Percentiles rank a stretch among this genome's conserved stretches.
These are phyloP conservation scores for Drosophila kanapiae DNA, from an alignment of 1,140 invertebrate species.

Conservation along the genomic window DNA sequence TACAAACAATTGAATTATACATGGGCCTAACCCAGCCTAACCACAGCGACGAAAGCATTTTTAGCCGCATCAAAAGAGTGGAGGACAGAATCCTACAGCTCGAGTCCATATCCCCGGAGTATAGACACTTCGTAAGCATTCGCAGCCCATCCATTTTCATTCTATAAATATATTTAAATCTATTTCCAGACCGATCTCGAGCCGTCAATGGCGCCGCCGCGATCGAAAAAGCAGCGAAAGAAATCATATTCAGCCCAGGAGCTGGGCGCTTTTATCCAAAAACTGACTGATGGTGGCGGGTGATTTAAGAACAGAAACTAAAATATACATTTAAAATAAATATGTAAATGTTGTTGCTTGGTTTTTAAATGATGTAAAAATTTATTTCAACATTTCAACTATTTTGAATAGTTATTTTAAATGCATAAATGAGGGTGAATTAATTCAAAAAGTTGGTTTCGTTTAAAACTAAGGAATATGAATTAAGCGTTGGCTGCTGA, in stretches of 20 bases:
- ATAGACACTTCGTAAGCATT: slow-evolving; percentile 87
- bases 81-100: slow-evolving; percentile 89
- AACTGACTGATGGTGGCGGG: slow-evolving; percentile 14
- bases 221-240: slow-evolving; percentile 22
- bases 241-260: slow-evolving; percentile 43
- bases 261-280: slow-evolving; percentile 19
- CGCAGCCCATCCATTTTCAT: not conserved
- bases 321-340: slow-evolving; percentile 22
- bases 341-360: slow-evolving; percentile 11
- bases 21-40: slow-evolving; percentile 58
- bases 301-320: not conserved
- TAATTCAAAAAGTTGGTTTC: slow-evolving; percentile 59
- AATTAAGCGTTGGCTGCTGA: slow-evolving; percentile 45
- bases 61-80: slow-evolving; percentile 88
- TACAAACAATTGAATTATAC: slow-evolving; percentile 59
- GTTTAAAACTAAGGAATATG: slow-evolving; percentile 50
- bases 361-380: slow-evolving; percentile 51
- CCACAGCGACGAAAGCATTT: slow-evolving; percentile 87
- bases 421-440: slow-evolving; percentile 55
- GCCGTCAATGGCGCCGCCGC: not conserved
- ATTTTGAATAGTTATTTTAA: slow-evolving; percentile 71
- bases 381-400: slow-evolving; percentile 70
- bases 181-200: slow-evolving; percentile 41
- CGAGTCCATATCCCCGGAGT: slow-evolving; percentile 90
- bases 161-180: slow-evolving; percentile 8